Conservation (phyloP, 2,113 vertebrate genomes). For the Sebastes fasciatus region DNA sequence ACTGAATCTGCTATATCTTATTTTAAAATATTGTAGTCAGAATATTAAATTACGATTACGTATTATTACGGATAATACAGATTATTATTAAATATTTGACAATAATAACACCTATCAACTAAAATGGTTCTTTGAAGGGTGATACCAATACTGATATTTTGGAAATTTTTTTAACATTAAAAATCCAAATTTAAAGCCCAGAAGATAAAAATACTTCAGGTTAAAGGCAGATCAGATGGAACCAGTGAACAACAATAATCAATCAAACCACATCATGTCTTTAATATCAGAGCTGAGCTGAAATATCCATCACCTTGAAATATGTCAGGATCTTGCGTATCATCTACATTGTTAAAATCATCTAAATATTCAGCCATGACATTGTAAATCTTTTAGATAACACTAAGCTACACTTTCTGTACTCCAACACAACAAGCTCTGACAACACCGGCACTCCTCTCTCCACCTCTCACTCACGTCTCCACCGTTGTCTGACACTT, state of each 20-base stretch:
- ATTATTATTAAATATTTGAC: too few species aligned
- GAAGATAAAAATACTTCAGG: background rate
- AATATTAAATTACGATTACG: background rate
- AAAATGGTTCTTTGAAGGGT: background rate
- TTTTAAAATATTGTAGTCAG: background rate
- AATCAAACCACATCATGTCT: background rate
- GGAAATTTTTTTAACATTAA: background rate
- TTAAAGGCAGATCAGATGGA: background rate
- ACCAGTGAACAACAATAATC: background rate
- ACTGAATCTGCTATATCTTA: background rate
- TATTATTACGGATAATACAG: too few species aligned
- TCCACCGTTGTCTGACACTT: too few species aligned
- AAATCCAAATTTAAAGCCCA: background rate
- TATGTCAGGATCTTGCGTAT: background rate
- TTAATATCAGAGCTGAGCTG: background rate
- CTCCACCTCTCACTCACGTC: too few species aligned
- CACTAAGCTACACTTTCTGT: too few species aligned
- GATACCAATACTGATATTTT: background rate
- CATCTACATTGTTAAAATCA: too few species aligned
- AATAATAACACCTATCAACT: background rate
- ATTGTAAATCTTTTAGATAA: too few species aligned
- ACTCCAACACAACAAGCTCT: too few species aligned
- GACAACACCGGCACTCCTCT: too few species aligned
- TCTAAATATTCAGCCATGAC: too few species aligned
- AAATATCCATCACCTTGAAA: background rate